phyloP scores from a whole-genome alignment of 1,140 invertebrate species.

The Mesaphorura yosii region DNA sequence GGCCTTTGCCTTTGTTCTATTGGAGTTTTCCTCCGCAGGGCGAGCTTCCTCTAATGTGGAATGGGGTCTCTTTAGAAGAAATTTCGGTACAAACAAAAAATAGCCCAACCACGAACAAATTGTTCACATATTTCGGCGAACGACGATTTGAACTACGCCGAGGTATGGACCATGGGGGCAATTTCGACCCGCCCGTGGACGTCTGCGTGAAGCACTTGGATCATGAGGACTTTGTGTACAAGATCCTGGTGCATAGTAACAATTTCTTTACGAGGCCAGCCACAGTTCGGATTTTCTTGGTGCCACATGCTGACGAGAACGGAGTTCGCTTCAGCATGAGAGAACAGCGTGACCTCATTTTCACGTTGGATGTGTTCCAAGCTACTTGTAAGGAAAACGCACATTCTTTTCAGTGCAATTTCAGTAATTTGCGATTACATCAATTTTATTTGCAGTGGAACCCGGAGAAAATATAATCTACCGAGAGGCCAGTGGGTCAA shows the following conservation, averaged over 20 bases:
- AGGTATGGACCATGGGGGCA: constrained; percentile 53
- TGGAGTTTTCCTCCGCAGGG: constrained; percentile 1
- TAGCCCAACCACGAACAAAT: constrained; percentile 28
- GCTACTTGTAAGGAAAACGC: constrained; percentile 1
- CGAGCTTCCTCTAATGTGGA: not conserved
- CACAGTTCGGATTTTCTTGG: constrained; percentile 9
- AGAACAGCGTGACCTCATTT: constrained; percentile 3
- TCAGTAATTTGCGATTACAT: not conserved
- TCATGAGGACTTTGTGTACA: constrained; percentile 1
- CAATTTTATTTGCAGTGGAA: not conserved
- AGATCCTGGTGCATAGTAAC: not conserved
- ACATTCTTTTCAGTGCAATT: too few species aligned
- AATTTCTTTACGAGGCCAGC: not conserved
- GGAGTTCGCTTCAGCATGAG: not conserved
- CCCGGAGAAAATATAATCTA: not conserved
- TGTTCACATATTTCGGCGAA: constrained; percentile 58
- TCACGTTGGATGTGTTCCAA: not conserved
- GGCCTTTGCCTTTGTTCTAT: not conserved
- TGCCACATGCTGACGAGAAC: not conserved
- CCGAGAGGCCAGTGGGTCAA: not conserved
- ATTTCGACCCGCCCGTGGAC: not conserved
- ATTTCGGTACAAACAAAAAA: constrained; percentile 3
- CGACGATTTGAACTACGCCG: constrained; percentile 58
- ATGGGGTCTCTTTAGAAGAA: not conserved
- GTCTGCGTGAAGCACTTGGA: constrained; percentile 5